These are phyloP conservation scores for Arothron firmamentum DNA, from an alignment of 2,113 vertebrate genomes.

Conservation along the genomic window DNA sequence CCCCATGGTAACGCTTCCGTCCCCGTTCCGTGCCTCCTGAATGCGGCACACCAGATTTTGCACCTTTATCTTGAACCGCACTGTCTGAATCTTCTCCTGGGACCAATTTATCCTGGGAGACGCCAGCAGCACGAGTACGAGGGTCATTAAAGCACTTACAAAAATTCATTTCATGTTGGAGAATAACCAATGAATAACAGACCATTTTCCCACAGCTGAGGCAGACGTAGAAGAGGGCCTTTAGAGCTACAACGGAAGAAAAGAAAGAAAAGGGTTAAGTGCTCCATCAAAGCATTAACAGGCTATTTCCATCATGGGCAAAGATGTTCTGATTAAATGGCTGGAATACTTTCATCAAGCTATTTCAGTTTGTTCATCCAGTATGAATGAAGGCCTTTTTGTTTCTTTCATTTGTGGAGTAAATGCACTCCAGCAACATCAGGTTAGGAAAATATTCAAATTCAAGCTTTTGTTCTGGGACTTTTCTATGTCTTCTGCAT, in stretches of 20 bases:
- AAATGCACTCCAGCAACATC: conserved; percentile 9
- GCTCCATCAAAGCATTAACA: conserved; percentile 30
- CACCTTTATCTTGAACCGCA: too few species aligned
- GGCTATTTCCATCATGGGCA: conserved; percentile 58
- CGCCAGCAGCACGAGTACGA: too few species aligned
- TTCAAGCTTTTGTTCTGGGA: conserved; percentile 23
- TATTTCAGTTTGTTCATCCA: conserved; percentile 6
- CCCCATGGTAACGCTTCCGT: too few species aligned
- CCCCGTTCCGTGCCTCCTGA: too few species aligned
- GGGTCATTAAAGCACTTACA: too few species aligned
- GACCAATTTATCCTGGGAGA: too few species aligned
- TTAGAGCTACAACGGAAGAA: not conserved
- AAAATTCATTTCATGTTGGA: too few species aligned
- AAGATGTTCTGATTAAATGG: conserved; percentile 37
- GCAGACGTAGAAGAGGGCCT: too few species aligned
- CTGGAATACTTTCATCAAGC: conserved; percentile 6
- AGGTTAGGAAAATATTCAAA: conserved; percentile 18
- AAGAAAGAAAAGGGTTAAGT: conserved; percentile 18
- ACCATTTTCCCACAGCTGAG: too few species aligned
- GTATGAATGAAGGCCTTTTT: conserved; percentile 16
- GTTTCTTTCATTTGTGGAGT: conserved; percentile 4
- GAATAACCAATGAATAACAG: too few species aligned
- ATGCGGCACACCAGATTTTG: too few species aligned
- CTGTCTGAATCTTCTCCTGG: too few species aligned
- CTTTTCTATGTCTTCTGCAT: conserved; percentile 34